These are phyloP conservation scores for Drosophila mayaguana DNA, from an alignment of 2,888 invertebrate genomes.

Conservation along the genomic window DNA sequence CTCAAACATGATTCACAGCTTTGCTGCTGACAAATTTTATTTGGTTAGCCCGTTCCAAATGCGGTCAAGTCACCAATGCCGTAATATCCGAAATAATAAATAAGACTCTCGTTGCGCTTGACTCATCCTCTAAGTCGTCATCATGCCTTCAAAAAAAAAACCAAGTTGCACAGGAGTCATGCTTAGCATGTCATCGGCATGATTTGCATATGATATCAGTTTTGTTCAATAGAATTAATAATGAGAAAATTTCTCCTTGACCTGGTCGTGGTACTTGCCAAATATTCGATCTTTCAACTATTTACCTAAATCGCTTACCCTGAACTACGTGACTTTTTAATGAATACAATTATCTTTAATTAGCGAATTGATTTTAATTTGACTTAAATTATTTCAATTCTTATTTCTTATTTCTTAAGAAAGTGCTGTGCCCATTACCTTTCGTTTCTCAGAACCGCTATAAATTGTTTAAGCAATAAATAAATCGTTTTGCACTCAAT, in stretches of 20 bases:
- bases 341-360: not conserved
- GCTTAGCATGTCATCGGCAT: not conserved
- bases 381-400: too few relatives aligned
- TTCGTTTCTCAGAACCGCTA: too few relatives aligned
- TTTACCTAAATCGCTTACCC: not conserved
- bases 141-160: constrained; percentile 12
- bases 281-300: not conserved
- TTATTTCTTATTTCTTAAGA: too few relatives aligned
- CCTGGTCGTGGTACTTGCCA: not conserved
- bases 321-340: not conserved
- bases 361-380: too few relatives aligned
- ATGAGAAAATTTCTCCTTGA: not conserved
- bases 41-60: not conserved
- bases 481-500: too few relatives aligned
- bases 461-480: too few relatives aligned
- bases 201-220: not conserved
- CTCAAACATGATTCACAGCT: constrained; percentile 36
- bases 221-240: not conserved
- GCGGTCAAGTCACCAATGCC: constrained; percentile 15
- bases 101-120: constrained; percentile 22
- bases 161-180: constrained; percentile 14
- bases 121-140: constrained; percentile 41
- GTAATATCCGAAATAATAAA: constrained; percentile 27
- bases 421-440: too few relatives aligned
- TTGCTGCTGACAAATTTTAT: constrained; percentile 10